Evolutionary conservation across 1,140 invertebrate species (phyloP), one percentile per base, ranked within the genome.

Genomic region (Drosophila punjabiensis): DNA sequence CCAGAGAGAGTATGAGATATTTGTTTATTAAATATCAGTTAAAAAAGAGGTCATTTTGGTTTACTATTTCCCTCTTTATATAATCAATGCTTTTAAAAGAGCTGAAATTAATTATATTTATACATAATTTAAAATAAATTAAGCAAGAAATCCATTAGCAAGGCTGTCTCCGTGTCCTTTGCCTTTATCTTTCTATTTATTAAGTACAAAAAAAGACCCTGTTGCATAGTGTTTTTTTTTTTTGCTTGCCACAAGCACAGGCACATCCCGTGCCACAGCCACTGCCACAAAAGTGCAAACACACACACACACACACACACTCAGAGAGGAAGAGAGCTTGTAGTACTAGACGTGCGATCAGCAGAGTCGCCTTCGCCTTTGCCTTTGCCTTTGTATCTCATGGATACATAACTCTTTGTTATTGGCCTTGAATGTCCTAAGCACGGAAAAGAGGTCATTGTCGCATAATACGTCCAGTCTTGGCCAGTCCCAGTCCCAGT

Each of bases 391-490:
- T 81, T 81, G 79, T 81, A 81, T 81, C 79, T 81, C 79, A 69
- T 81, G 70, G 78, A 81, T 81, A 67, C 79, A 81, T 81, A 81
- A 81, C 79, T 81, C 79, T 81, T 76, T 81, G 78, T 81, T 81
- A 81, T 81, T 81, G 79, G 79, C 79, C 79, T 81, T 81, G 79
- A 81, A 81, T 81, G 70, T 81, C 79, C 79, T 81, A 81, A 81
- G 79, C 79, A 81, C 79, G 79, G 79, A 81, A 81, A 81, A 81
- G 79, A 81, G 79, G 79, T 81, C 79, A 81, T 81, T 81, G 79
- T 81, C 79, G 79, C 79, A 81, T 81, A 81, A 81, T 81, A 81
- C 64, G 18, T 77, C 61, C 35, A 58, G 55, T 28, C 20, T 35
- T 74, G 68, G 63, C 63, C 56, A 71, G 24, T 24, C 50, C 45